Conservation (phyloP, 2,888 invertebrate species). For the Chloroclystis v-ata region DNA sequence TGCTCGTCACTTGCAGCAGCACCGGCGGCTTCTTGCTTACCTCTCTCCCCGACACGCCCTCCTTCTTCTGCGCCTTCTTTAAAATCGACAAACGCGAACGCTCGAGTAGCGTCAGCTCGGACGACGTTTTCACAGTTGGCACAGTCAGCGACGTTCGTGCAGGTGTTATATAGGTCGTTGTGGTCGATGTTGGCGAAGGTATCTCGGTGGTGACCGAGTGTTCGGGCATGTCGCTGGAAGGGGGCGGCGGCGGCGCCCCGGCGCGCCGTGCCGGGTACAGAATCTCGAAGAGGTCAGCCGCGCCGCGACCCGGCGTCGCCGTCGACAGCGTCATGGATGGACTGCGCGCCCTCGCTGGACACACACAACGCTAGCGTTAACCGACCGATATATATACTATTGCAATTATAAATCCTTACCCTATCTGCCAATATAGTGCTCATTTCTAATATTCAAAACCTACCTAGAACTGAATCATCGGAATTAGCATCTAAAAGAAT, state of each 20-base stretch:
- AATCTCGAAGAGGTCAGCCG: neutral
- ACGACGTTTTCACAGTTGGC: too few species aligned
- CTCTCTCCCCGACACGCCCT: constrained; percentile 31
- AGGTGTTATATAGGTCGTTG: too few species aligned
- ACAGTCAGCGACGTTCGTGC: too few species aligned
- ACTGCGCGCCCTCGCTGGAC: constrained; percentile 39
- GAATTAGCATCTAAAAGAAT: too few species aligned
- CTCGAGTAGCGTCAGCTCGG: constrained; percentile 52
- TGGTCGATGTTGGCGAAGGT: neutral
- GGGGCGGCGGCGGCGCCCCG: neutral
- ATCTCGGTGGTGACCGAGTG: constrained; percentile 2
- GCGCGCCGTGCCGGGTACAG: constrained; percentile 14
- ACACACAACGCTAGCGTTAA: constrained; percentile 61
- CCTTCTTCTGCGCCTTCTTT: constrained; percentile 56
- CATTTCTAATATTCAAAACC: neutral
- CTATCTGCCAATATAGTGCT: neutral
- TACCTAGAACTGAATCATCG: too few species aligned
- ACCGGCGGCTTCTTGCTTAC: constrained; percentile 58
- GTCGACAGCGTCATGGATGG: neutral
- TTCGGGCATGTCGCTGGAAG: constrained; percentile 4
- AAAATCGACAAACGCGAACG: constrained; percentile 62
- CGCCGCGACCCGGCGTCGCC: constrained; percentile 18
- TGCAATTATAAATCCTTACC: neutral
- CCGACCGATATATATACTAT: neutral
- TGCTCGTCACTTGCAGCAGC: constrained; percentile 52